Percentiles rank a stretch among this genome's conserved stretches.
Conservation (phyloP, 2,888 invertebrate species). For the Molanna angustata region DNA sequence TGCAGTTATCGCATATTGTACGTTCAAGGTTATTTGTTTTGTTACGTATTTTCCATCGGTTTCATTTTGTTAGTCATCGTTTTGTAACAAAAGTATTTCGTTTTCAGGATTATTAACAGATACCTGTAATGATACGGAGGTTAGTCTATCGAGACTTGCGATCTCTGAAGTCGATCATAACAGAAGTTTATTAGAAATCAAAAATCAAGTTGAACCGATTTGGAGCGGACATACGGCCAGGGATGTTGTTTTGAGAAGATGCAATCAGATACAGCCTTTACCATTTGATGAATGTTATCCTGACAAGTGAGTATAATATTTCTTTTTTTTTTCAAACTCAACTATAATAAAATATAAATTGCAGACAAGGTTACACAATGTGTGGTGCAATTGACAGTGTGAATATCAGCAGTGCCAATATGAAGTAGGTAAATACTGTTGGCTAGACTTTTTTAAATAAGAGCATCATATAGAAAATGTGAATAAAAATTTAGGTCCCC, state of each 20-base stretch:
- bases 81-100: background rate
- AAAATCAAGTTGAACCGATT: background rate
- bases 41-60: no score
- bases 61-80: no score
- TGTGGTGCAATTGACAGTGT: no score
- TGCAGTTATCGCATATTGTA: no score
- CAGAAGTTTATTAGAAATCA: constrained; percentile 36
- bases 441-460: no score
- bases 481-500: no score
- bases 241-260: constrained; percentile 61
- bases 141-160: constrained; percentile 54
- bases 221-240: constrained; percentile 40
- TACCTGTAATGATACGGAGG: constrained; percentile 57
- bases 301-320: constrained; percentile 52
- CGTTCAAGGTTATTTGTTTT: no score
- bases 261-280: constrained; percentile 61
- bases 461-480: no score
- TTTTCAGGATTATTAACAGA: constrained; percentile 54
- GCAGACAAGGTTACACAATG: no score
- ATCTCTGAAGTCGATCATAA: constrained; percentile 49
- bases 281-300: constrained; percentile 67
- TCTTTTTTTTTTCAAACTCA: background rate
- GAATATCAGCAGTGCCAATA: no score
- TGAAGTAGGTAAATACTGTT: no score
- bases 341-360: no score